Conservation (phyloP, 1,140 invertebrate genomes). For the Aporrectodea caliginosa region DNA sequence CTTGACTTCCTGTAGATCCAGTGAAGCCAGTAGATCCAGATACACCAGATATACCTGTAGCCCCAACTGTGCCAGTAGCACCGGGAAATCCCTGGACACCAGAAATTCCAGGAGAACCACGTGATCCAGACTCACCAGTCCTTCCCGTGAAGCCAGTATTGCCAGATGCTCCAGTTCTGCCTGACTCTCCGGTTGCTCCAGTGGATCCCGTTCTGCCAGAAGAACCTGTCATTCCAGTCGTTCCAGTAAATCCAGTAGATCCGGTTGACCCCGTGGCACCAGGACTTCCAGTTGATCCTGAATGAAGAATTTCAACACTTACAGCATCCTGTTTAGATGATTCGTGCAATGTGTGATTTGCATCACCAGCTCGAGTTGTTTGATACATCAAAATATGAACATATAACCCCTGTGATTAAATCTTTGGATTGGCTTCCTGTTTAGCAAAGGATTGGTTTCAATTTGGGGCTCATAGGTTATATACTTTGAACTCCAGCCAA, state of each 20-base stretch:
- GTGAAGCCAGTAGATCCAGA: neutral
- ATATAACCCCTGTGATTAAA: no score
- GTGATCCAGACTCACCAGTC: neutral
- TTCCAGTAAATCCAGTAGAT: conserved; percentile 5
- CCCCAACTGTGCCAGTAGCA: neutral
- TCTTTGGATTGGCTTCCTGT: no score
- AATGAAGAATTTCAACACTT: no score
- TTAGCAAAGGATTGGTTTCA: no score
- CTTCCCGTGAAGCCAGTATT: neutral
- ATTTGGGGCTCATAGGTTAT: no score
- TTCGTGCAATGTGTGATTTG: no score
- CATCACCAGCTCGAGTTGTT: no score
- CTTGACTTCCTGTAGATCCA: conserved; percentile 7
- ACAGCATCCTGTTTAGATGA: no score
- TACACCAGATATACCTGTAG: conserved; percentile 8
- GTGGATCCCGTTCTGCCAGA: conserved; percentile 9
- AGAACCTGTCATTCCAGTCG: neutral
- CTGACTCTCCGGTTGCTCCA: neutral
- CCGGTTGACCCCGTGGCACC: conserved; percentile 4
- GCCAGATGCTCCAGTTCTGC: conserved; percentile 4
- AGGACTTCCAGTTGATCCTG: conserved; percentile 3
- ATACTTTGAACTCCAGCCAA: no score
- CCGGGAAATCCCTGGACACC: conserved; percentile 6
- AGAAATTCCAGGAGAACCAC: neutral
- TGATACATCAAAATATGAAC: no score